These are phyloP conservation scores for Cepaea nemoralis DNA, from an alignment of 1,140 invertebrate species.

Conservation along the genomic window DNA sequence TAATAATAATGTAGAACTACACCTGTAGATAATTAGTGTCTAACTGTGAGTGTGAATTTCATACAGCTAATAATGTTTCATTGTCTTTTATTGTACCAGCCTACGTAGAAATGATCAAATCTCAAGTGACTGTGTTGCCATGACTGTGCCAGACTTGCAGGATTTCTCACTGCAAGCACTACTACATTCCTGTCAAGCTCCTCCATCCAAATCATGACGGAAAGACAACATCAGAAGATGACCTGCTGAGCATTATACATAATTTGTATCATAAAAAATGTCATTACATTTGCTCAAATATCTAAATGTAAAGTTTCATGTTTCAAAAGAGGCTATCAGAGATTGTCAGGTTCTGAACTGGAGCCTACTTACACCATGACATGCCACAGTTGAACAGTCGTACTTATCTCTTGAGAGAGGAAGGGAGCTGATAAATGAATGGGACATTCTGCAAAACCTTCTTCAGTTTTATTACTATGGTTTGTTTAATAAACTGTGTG, in stretches of 20 bases:
- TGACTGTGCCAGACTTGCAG: constrained; percentile 91
- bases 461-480: neutral
- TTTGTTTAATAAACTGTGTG: neutral
- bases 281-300: neutral
- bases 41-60: too few species aligned
- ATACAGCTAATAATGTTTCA: neutral
- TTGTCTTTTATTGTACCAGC: constrained; percentile 74
- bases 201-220: constrained; percentile 48
- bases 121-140: constrained; percentile 93
- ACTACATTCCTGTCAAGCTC: constrained; percentile 67
- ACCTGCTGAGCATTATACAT: neutral
- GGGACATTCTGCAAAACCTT: neutral
- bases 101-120: constrained; percentile 91
- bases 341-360: neutral
- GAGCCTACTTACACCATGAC: neutral
- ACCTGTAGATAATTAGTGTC: too few species aligned
- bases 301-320: neutral
- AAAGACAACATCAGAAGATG: neutral
- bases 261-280: neutral
- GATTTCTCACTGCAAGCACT: constrained; percentile 88
- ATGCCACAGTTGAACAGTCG: neutral
- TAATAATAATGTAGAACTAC: too few species aligned
- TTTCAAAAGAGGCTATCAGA: neutral
- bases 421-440: too few species aligned
- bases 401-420: neutral